Evolutionary conservation across 2,113 vertebrate genomes (phyloP).

Genomic region (Prinia subflava): DNA sequence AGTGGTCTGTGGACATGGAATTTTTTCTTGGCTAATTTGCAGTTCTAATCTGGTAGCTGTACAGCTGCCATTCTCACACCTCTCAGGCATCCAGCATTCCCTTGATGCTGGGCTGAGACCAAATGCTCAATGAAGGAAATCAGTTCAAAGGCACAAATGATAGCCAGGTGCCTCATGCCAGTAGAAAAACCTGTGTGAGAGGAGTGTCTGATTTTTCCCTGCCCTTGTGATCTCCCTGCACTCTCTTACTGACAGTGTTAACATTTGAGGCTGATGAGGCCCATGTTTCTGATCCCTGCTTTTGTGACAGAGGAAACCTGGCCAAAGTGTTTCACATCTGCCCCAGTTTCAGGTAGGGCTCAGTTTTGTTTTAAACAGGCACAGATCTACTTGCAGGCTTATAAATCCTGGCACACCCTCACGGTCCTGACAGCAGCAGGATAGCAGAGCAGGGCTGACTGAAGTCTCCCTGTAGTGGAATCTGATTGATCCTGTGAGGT

Average conservation of each 20-base stretch:
- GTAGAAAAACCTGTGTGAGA: neutral
- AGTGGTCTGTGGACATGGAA: neutral
- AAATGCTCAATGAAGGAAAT: neutral
- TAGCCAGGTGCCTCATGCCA: neutral
- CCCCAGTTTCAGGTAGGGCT: neutral
- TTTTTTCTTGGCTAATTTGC: neutral
- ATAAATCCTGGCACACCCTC: neutral
- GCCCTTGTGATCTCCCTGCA: neutral
- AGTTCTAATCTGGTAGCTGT: conserved; percentile 32
- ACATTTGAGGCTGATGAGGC: neutral
- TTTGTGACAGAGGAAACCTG: neutral
- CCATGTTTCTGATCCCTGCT: neutral
- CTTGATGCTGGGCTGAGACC: neutral
- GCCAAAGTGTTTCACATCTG: neutral
- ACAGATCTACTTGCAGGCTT: neutral
- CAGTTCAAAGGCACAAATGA: neutral
- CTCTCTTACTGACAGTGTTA: neutral
- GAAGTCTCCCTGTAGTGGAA: neutral
- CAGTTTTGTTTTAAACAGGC: neutral
- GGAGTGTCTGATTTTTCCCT: neutral
- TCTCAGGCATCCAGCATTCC: neutral
- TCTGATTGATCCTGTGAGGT: conserved; percentile 50
- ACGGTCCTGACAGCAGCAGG: neutral
- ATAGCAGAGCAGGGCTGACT: neutral
- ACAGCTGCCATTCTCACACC: neutral